Evolutionary conservation across 2,797 vertebrate genomes (phyloP), one percentile per base, ranked within the genome.

Genomic region (Pogoniulus pusillus): DNA sequence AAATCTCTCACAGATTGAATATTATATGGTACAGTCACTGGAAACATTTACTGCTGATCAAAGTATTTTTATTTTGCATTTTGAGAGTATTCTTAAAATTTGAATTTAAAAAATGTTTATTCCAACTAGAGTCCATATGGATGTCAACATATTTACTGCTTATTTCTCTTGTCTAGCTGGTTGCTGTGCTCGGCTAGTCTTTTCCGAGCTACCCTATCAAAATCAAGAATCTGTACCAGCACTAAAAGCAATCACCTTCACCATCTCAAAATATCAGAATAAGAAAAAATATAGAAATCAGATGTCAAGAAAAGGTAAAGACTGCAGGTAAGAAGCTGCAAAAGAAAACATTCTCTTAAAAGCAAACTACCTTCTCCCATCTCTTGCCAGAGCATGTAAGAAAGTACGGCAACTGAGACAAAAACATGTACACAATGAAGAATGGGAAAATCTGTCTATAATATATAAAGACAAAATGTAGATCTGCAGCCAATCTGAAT

Each of bases 351-450:
- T 59, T 54, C 55, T 76, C 32, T 77, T 87, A 90, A 93, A 96
- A 91, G 75, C 45, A 97, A 96, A 89, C 5, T 66, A 93, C 65
- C 73, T 90, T 82, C 84, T 83, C 88, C 30, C 24, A 85, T 24
- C 26, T 43, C 17, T 62, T 87, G 79, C 73, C 47, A 96, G 78
- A 85, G 47, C 39, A 82, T 75, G 86, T 90, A 93, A 82, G 89
- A 75, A 95, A 96, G 87, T 47, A 91, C 51, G 71, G 90, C 93
- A 96, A 95, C 43, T 10, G 23, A 96, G 91, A 89, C 88, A 12
- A 77, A 93, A 93, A 85, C 2, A 32, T 71, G 93, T 4, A 77
- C 71, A 87, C 90, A 93, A 88, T 39, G 55, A 93, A 91, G 62
- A 93, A 77, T 12, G 54, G 81, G 75, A 90, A 96, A 95, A 87